These are phyloP conservation scores for Muricea muricata DNA, from an alignment of 92 coral and sea anemone species.

Conservation along the genomic window DNA sequence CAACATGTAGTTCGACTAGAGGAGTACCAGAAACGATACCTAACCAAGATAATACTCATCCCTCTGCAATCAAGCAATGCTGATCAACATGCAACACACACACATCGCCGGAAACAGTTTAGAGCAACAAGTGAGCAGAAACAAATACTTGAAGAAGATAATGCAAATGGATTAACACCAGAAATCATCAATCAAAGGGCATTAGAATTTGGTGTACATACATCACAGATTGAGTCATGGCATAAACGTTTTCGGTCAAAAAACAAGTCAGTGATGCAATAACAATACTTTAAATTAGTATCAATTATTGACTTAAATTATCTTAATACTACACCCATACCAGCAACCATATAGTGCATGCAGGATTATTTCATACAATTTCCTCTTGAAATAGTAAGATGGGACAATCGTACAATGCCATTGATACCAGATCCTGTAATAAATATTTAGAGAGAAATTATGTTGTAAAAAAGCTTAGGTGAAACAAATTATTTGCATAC, in stretches of 20 bases:
- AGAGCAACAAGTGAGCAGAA: constrained; percentile 44
- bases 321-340: too few relatives aligned
- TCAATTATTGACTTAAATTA: too few relatives aligned
- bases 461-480: too few relatives aligned
- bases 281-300: too few relatives aligned
- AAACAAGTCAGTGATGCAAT: not conserved
- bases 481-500: too few relatives aligned
- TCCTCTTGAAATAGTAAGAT: constrained; percentile 33
- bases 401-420: constrained; percentile 30
- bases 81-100: not conserved
- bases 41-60: not conserved
- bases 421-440: constrained; percentile 47
- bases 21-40: not conserved
- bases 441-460: too few relatives aligned
- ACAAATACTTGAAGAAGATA: constrained; percentile 25
- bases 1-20: not conserved
- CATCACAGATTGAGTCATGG: constrained; percentile 42
- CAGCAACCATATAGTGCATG: too few relatives aligned
- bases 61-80: not conserved
- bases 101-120: constrained; percentile 41
- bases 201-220: constrained; percentile 44
- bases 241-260: constrained; percentile 34
- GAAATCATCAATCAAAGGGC: constrained; percentile 46
- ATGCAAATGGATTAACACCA: constrained; percentile 21
- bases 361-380: constrained; percentile 5